These are phyloP conservation scores for Anableps anableps DNA, from an alignment of 2,797 vertebrate genomes.

Conservation along the genomic window DNA sequence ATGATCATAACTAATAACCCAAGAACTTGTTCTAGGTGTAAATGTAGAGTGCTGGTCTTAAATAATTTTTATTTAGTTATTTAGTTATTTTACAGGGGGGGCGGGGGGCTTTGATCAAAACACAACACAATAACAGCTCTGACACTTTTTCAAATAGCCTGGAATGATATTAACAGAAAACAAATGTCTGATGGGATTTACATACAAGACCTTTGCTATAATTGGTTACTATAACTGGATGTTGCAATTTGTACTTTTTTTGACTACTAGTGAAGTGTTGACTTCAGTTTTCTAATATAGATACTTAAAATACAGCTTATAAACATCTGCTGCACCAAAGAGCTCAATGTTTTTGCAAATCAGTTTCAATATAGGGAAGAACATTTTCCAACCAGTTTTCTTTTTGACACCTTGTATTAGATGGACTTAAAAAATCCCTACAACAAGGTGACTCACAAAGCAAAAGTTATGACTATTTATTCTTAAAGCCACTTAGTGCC, in stretches of 20 bases:
- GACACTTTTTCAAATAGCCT: neutral
- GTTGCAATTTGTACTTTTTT: neutral
- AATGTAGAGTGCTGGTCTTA: too few relatives aligned
- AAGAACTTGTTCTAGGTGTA: too few relatives aligned
- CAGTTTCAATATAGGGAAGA: neutral
- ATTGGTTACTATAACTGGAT: neutral
- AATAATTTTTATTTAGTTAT: too few relatives aligned
- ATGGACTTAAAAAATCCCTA: neutral
- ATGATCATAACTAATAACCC: too few relatives aligned
- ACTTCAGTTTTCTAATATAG: neutral
- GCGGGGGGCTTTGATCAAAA: neutral
- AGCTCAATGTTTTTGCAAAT: neutral
- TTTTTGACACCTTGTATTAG: neutral
- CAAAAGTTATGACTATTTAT: conserved; percentile 8
- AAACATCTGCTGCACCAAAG: neutral
- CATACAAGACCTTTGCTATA: neutral
- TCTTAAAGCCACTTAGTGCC: conserved; percentile 5
- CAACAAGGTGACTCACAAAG: neutral
- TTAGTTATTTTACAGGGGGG: too few relatives aligned
- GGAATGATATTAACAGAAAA: neutral
- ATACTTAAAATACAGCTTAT: neutral
- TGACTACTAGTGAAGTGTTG: neutral
- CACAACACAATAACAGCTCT: neutral
- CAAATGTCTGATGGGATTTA: neutral
- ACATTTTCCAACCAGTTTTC: neutral